Evolutionary conservation across 2,113 vertebrate genomes (phyloP), one percentile per base, ranked within the genome.

Genomic region (Vidua chalybeata): DNA sequence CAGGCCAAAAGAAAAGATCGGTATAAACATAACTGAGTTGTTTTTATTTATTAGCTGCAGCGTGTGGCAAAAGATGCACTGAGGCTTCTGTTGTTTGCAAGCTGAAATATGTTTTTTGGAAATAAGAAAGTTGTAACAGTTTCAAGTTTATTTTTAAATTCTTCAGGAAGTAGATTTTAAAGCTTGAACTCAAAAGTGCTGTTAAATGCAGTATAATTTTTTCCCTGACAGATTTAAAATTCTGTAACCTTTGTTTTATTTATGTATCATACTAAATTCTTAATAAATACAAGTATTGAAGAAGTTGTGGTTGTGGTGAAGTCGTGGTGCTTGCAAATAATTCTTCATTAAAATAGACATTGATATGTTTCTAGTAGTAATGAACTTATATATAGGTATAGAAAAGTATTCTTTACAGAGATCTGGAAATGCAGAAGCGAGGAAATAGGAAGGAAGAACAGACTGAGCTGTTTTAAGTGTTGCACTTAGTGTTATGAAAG

Each of bases 401-500:
- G 46, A 48, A 7, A 33, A 41, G 48, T 10, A 55, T 39, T 41
- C 68, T 69, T 78, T 49, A 0, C 11, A 27, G 71, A 20, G 54
- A 7, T 35, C 3, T 84, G 75, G 72, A 72, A 73, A 58, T 59
- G n/a, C 68, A 68, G 83, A 43, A 71, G 43, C 56, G 26, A 14
- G 69, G 82, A 81, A 77, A 16, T 19, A 12, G 61, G 73, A 61
- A 52, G 73, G 63, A 77, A 78, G 63, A 33, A 7, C 28, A 33
- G 37, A 1, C 45, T 68, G 56, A 12, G 68, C 72, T 83, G 79
- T 37, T 15, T 4, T 2, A 6, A 48, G 26, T 20, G 11, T 39
- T 51, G 56, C 39, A 4, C 35, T 46, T 6, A 2, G 1, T 31
- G 46, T 45, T 76, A 7, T 0, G 1, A 51, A 31, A 41, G 81